A percentile compares a stretch with the other conserved stretches of the same genome.
Evolutionary conservation across 2,113 vertebrate genomes (phyloP).

Genomic region (Odontophorus gujanensis): DNA sequence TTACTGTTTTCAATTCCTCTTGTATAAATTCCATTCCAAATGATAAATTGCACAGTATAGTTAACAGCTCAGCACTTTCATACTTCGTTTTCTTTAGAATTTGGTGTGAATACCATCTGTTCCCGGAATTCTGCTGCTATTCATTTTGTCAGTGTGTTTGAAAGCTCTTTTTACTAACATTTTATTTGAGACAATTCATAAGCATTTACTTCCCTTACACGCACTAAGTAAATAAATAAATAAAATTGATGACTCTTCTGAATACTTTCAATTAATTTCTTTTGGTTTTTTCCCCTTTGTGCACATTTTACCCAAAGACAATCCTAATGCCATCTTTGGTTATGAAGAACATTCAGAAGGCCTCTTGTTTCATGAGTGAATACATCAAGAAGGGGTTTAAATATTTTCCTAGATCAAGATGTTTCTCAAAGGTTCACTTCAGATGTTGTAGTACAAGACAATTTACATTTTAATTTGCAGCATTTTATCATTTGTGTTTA

Average conservation of each 20-base stretch:
- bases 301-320: background rate
- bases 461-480: background rate
- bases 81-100: constrained; percentile 1
- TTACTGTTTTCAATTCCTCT: constrained; percentile 20
- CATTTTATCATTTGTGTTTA: background rate
- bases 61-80: constrained; percentile 32
- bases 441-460: background rate
- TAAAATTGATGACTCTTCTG: background rate
- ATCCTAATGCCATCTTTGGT: background rate
- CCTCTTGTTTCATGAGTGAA: background rate
- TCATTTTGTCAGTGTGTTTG: constrained; percentile 6
- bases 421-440: background rate
- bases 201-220: background rate
- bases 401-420: background rate
- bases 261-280: background rate
- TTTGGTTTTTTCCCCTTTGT: background rate
- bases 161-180: background rate
- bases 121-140: constrained; percentile 22
- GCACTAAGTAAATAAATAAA: background rate
- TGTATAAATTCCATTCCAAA: background rate
- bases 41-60: background rate
- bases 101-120: background rate
- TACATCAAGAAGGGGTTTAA: background rate
- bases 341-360: background rate
- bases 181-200: background rate